A percentile compares a stretch with the other conserved stretches of the same genome.
Evolutionary conservation across 1,140 invertebrate genomes (phyloP).

Genomic region (Wasmannia auropunctata): DNA sequence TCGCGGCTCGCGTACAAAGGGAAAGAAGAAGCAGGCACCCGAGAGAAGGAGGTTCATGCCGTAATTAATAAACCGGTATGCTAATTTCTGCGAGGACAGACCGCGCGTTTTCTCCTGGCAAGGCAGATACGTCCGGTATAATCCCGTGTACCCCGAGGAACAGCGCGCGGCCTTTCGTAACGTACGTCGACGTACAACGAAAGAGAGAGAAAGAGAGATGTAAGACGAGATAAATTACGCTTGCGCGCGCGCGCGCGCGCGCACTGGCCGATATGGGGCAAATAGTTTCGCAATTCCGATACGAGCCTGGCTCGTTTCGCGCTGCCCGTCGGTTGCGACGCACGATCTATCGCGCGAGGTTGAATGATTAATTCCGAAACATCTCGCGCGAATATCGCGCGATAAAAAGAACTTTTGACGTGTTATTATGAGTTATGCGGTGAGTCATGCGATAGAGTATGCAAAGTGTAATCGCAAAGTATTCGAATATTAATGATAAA

Average conservation of each 20-base stretch:
- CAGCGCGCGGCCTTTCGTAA: slow-evolving; percentile 11
- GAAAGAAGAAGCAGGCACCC: neutral
- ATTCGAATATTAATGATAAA: slow-evolving; percentile 55
- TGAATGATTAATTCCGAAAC: slow-evolving; percentile 53
- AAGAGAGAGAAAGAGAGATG: slow-evolving; percentile 43
- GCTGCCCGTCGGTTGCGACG: slow-evolving; percentile 26
- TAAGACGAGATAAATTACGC: slow-evolving; percentile 62
- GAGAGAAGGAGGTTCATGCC: slow-evolving; percentile 35
- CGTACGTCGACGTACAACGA: neutral
- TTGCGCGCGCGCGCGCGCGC: slow-evolving; percentile 4
- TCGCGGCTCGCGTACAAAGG: slow-evolving; percentile 46
- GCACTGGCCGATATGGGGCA: slow-evolving; percentile 34
- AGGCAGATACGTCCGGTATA: slow-evolving; percentile 28
- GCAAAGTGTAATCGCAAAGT: slow-evolving; percentile 51
- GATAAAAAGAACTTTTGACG: slow-evolving; percentile 60
- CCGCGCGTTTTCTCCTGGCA: slow-evolving; percentile 69
- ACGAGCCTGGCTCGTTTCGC: slow-evolving; percentile 37
- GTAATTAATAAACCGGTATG: slow-evolving; percentile 81
- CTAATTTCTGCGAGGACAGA: slow-evolving; percentile 74
- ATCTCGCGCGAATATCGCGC: slow-evolving; percentile 37
- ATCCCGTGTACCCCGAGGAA: slow-evolving; percentile 26
- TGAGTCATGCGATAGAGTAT: slow-evolving; percentile 54
- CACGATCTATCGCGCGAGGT: slow-evolving; percentile 40
- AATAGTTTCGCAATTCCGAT: slow-evolving; percentile 59
- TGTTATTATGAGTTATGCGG: slow-evolving; percentile 49